Conservation (phyloP, 2,113 vertebrate species). For the Sporophila hypoxantha region DNA sequence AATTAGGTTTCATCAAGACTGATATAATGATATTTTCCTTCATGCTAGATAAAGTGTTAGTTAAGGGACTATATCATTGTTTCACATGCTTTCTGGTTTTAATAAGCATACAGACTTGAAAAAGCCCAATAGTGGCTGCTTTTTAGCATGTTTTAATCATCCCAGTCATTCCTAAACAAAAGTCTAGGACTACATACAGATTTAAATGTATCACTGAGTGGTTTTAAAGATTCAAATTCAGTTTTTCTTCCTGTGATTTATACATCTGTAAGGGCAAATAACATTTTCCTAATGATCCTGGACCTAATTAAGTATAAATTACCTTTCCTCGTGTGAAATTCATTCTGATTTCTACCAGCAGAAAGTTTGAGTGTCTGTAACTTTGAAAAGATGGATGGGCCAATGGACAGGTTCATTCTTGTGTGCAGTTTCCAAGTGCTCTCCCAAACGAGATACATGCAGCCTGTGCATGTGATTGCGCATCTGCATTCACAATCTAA, state of each 20-base stretch:
- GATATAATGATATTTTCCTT: constrained; percentile 41
- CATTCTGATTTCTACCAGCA: not conserved
- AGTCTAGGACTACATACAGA: not conserved
- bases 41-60: constrained; percentile 55
- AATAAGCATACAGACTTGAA: constrained; percentile 31
- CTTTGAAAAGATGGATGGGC: not conserved
- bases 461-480: not conserved
- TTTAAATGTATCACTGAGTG: not conserved
- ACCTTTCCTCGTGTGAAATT: not conserved
- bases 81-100: constrained; percentile 40
- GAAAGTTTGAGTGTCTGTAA: not conserved
- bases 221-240: not conserved
- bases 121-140: not conserved
- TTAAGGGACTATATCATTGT: constrained; percentile 33
- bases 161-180: not conserved
- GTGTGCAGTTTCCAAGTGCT: not conserved
- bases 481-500: not conserved
- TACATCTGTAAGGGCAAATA: not conserved
- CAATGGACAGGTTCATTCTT: not conserved
- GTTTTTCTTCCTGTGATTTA: not conserved
- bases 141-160: constrained; percentile 16
- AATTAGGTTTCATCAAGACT: constrained; percentile 43
- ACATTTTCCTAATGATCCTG: not conserved
- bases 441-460: not conserved
- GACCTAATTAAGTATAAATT: not conserved